Evolutionary conservation across 2,113 vertebrate genomes (phyloP).

Genomic region (Cinclus cinclus): DNA sequence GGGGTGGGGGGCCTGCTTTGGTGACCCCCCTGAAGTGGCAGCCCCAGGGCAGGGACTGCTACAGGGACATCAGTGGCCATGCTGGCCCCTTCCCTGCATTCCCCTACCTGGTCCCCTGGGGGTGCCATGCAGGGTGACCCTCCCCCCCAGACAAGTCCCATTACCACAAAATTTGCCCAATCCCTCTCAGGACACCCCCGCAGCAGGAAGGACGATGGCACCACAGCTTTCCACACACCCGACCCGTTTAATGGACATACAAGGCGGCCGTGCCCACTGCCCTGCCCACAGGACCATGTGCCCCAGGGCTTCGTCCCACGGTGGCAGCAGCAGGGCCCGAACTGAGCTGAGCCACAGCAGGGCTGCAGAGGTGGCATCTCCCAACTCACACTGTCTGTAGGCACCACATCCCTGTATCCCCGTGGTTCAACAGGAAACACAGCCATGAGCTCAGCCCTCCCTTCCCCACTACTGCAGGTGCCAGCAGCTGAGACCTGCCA

Average conservation of each 20-base stretch:
- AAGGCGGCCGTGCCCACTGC: background rate
- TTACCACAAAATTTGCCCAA: background rate
- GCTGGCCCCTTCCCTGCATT: background rate
- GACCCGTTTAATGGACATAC: constrained; percentile 37
- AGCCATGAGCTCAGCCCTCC: background rate
- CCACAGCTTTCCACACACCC: constrained; percentile 14
- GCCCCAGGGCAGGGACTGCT: background rate
- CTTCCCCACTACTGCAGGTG: background rate
- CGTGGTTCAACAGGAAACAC: rapidly evolving
- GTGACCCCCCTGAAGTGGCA: background rate
- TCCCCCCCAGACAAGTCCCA: rapidly evolving
- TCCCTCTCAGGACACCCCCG: rapidly evolving
- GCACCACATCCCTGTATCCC: background rate
- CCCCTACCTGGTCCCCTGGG: rapidly evolving
- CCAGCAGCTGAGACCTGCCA: background rate
- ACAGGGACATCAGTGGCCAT: background rate
- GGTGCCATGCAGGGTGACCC: background rate
- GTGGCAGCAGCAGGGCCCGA: background rate
- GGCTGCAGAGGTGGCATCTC: background rate
- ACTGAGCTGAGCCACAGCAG: background rate
- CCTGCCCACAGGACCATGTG: rapidly evolving
- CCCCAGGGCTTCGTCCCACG: rapidly evolving
- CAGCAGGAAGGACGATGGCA: background rate
- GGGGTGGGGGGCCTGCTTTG: background rate
- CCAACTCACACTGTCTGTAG: rapidly evolving